Percentiles rank a stretch among this genome's conserved stretches.
Evolutionary conservation across 2,113 vertebrate genomes (phyloP).

Genomic region (Caranx melampygus): DNA sequence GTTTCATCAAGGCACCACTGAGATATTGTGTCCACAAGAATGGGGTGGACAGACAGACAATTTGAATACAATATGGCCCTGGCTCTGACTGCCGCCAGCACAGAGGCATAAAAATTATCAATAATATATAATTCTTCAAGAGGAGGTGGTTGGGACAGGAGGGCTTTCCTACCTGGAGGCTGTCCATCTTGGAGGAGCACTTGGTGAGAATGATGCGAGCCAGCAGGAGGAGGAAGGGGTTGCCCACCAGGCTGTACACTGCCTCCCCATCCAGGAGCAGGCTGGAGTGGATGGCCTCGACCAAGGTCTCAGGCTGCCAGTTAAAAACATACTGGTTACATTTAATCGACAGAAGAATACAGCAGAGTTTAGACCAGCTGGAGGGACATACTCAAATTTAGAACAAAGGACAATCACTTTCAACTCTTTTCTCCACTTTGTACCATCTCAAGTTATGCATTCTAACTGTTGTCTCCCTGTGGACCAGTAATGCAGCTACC

Average conservation of each 20-base stretch:
- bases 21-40: too few relatives aligned
- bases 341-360: neutral
- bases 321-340: neutral
- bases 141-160: neutral
- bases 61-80: too few relatives aligned
- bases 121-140: neutral
- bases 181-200: constrained; percentile 83
- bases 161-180: constrained; percentile 86
- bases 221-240: constrained; percentile 90
- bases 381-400: too few relatives aligned
- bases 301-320: constrained; percentile 77
- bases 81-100: too few relatives aligned
- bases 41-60: too few relatives aligned
- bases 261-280: constrained; percentile 94
- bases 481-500: too few relatives aligned
- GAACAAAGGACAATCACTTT: too few relatives aligned
- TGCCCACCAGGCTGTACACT: constrained; percentile 89
- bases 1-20: too few relatives aligned
- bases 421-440: too few relatives aligned
- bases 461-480: too few relatives aligned
- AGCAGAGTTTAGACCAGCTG: neutral
- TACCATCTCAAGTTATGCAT: too few relatives aligned
- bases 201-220: constrained; percentile 88
- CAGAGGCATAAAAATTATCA: neutral
- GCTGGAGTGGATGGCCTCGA: constrained; percentile 78